Conservation (phyloP, 2,888 invertebrate genomes). For the Gymnoscelis rufifasciata region DNA sequence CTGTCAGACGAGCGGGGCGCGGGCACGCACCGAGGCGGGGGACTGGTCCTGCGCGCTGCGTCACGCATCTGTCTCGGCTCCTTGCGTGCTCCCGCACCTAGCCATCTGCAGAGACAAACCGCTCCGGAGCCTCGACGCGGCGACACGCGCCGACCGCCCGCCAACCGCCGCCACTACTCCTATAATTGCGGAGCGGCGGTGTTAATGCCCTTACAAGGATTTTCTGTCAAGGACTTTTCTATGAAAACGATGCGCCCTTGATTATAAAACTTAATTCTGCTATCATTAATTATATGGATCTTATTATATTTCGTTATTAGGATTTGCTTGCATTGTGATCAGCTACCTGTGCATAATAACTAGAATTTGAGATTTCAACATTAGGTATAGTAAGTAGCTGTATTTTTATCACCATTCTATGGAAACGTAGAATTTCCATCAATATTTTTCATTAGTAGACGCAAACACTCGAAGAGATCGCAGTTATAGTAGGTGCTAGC, state of each 20-base stretch:
- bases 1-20: constrained; percentile 48
- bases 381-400: too few species aligned
- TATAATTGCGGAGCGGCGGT: constrained; percentile 48
- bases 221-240: constrained; percentile 27
- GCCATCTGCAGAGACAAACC: constrained; percentile 62
- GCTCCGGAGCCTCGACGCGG: constrained; percentile 7
- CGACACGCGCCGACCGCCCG: constrained; percentile 18
- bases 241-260: constrained; percentile 11
- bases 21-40: constrained; percentile 57
- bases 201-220: constrained; percentile 45
- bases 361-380: too few species aligned
- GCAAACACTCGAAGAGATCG: too few species aligned
- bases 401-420: too few species aligned
- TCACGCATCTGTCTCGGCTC: constrained; percentile 71
- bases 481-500: too few species aligned
- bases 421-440: too few species aligned
- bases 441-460: too few species aligned
- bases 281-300: too few species aligned
- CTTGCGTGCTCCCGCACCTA: constrained; percentile 67
- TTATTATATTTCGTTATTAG: too few species aligned
- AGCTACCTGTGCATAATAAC: too few species aligned
- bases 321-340: too few species aligned
- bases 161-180: constrained; percentile 31
- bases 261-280: constrained; percentile 11
- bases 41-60: constrained; percentile 74